Conservation (phyloP, 2,888 invertebrate species). For the Brenthis hecate region DNA sequence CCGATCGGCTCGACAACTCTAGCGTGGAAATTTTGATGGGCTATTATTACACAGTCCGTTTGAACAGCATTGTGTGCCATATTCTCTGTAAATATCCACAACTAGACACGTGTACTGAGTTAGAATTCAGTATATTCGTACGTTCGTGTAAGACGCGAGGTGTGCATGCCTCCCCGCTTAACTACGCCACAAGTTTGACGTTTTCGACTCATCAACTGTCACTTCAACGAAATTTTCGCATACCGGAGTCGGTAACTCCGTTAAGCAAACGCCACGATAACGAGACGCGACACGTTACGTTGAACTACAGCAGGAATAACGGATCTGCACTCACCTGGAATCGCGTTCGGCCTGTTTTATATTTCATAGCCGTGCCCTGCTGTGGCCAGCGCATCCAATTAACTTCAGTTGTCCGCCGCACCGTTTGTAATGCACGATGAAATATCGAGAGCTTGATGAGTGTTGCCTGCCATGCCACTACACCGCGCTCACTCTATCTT, state of each 20-base stretch:
- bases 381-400: constrained; percentile 73
- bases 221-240: constrained; percentile 52
- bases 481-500: constrained; percentile 49
- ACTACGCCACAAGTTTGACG: constrained; percentile 38
- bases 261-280: constrained; percentile 47
- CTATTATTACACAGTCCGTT: constrained; percentile 76
- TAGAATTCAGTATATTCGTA: constrained; percentile 25
- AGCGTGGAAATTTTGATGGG: constrained; percentile 75
- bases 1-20: constrained; percentile 67
- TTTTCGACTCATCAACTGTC: constrained; percentile 54
- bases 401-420: constrained; percentile 69
- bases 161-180: background rate
- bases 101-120: constrained; percentile 26
- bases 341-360: constrained; percentile 57
- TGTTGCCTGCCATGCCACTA: constrained; percentile 45
- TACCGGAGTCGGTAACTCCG: constrained; percentile 46
- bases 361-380: constrained; percentile 63
- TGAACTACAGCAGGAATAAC: constrained; percentile 52
- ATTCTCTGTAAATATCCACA: constrained; percentile 46
- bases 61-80: constrained; percentile 70
- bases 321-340: constrained; percentile 48
- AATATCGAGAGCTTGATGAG: constrained; percentile 72
- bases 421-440: constrained; percentile 69
- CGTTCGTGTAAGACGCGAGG: constrained; percentile 11
- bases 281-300: constrained; percentile 51